Base-by-base conservation (phyloP, 2,113 vertebrate genomes). In the Cettia cetti region DNA sequence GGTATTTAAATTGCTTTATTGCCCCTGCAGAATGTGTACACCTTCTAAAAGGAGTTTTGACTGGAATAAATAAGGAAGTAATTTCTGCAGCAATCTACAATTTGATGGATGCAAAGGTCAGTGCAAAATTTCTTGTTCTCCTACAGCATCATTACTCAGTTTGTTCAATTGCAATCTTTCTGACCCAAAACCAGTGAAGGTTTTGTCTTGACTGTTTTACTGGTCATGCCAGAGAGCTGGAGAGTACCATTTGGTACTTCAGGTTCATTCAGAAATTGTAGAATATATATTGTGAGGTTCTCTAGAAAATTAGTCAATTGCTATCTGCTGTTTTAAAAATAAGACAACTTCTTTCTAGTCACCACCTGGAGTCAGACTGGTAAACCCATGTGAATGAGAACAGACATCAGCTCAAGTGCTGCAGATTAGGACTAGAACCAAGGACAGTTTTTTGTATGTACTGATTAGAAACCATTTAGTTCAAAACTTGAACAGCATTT, bases 101-200 rank as follows among this genome's bases (percentile, higher is more conserved):
- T 37, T 27, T 97, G 84, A 81, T 92, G 87, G 90, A 96, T 86
- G 82, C 90, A 70, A 97, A 97, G 95, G 97, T 97, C 60, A 90
- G 96, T 93, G 39, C 18, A 63, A 77, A 74, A 44, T 23, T 77
- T 56, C 44, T 80, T 66, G 11, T 50, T 54, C 44, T 79, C 17
- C 37, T 84, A 42, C 16, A 61, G 54, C 7, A 21, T 21, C 11
- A 8, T 26, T n/a, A 37, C 17, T 52, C 44, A 33, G 50, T 56
- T 52, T 0, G 8, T 86, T 86, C 23, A 37, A 17, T 27, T 63
- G 11, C 15, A n/a, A 13, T 44, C 13, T 74, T 64, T 78, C 40
- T 47, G 45, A 49, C 47, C n/a, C 39, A 65, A 80, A 82, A 47
- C 14, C 9, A 44, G 56, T 21, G 44, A 79, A 49, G 6, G 15